phyloP scores from a whole-genome alignment of 2,113 vertebrate species.

The Eublepharis macularius region DNA sequence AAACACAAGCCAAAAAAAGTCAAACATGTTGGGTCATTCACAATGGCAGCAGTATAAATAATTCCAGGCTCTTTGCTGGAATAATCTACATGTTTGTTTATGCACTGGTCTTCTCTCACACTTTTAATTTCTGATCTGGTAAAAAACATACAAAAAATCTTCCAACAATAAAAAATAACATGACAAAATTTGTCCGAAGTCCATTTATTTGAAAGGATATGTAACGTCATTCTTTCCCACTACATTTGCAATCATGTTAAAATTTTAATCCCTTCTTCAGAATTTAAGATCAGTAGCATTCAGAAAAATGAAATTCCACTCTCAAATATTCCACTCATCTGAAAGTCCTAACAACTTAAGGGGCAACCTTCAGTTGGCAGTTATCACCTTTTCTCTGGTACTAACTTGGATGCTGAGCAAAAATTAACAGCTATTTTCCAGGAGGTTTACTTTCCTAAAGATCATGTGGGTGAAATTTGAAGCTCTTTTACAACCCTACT shows the following conservation, averaged over 20 bases:
- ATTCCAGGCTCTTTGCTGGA: too few relatives aligned
- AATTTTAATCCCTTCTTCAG: background rate
- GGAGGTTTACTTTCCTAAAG: slow-evolving; percentile 27
- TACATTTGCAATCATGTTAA: background rate
- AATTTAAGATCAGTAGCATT: background rate
- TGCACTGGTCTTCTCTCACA: too few relatives aligned
- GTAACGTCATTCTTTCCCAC: background rate
- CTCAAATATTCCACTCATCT: background rate
- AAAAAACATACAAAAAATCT: too few relatives aligned
- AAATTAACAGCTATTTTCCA: slow-evolving; percentile 24
- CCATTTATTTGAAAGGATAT: background rate
- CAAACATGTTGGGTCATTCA: too few relatives aligned
- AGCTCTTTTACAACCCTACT: slow-evolving; percentile 17
- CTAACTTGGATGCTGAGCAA: background rate
- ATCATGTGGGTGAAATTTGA: slow-evolving; percentile 18
- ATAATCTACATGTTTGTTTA: too few relatives aligned
- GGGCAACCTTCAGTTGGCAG: background rate
- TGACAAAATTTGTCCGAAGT: background rate
- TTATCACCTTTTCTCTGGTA: slow-evolving; percentile 29
- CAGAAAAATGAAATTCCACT: background rate
- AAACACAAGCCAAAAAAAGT: too few relatives aligned
- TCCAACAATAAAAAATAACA: background rate
- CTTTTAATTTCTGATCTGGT: background rate
- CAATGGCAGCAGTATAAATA: too few relatives aligned
- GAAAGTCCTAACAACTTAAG: background rate